Conservation (phyloP, 2,113 vertebrate genomes). For the Ciconia maguari region DNA sequence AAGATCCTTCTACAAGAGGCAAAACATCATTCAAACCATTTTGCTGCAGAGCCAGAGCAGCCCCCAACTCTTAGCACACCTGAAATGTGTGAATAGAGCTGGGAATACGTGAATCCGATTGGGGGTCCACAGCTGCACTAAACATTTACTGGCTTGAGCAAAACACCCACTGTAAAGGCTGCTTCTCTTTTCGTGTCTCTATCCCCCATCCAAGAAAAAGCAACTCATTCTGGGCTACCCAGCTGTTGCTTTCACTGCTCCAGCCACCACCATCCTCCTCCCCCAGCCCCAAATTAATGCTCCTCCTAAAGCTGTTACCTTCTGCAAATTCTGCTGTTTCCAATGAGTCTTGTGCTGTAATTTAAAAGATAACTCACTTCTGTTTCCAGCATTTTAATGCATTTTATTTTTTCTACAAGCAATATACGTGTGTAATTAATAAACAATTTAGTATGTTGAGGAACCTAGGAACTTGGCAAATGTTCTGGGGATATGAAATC, state of each 20-base stretch:
- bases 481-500: conserved; percentile 97
- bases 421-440: conserved; percentile 99
- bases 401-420: conserved; percentile 86
- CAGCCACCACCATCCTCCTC: neutral
- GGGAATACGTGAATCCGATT: neutral
- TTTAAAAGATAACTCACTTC: conserved; percentile 75
- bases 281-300: neutral
- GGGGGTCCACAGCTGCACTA: neutral
- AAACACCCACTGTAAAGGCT: neutral
- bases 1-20: conserved; percentile 10
- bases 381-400: conserved; percentile 85
- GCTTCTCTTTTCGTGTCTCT: neutral
- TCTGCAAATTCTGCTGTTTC: conserved; percentile 62
- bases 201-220: neutral
- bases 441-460: conserved; percentile 97
- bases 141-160: neutral
- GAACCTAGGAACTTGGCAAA: conserved; percentile 96
- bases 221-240: neutral
- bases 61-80: neutral
- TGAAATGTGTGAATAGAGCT: neutral
- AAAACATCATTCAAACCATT: neutral
- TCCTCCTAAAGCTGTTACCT: conserved; percentile 38
- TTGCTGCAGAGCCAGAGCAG: neutral
- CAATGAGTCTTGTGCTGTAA: conserved; percentile 67
- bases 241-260: neutral